Conservation (phyloP, 2,888 invertebrate genomes). For the Amblyteles armatorius region DNA sequence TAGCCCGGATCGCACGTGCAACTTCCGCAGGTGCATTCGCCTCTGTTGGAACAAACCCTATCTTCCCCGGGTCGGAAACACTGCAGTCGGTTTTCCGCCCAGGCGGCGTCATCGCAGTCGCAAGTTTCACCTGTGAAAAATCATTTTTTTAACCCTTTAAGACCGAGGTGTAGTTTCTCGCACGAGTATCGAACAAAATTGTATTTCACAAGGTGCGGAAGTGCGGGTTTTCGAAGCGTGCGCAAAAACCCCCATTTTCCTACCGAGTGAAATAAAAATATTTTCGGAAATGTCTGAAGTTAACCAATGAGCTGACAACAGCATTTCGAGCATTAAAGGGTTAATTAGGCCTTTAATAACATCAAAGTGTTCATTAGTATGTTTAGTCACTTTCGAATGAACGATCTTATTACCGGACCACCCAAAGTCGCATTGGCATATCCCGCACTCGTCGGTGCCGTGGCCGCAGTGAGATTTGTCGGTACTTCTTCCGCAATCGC, state of each 20-base stretch:
- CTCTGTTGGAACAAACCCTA: constrained; percentile 89
- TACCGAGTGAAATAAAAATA: no score
- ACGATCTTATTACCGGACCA: constrained; percentile 85
- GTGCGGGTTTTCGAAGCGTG: no score
- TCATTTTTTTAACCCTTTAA: not conserved
- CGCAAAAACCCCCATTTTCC: no score
- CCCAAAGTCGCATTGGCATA: constrained; percentile 88
- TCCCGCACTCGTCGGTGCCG: constrained; percentile 88
- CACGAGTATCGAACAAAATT: no score
- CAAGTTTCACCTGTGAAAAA: constrained; percentile 85
- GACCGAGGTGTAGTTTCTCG: no score
- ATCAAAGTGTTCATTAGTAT: no score
- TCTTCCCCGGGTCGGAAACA: constrained; percentile 86
- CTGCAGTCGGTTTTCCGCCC: constrained; percentile 84
- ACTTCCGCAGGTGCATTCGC: constrained; percentile 91
- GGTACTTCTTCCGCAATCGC: constrained; percentile 86
- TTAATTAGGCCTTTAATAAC: no score
- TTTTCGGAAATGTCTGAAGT: not conserved
- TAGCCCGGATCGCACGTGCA: constrained; percentile 89
- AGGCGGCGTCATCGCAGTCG: constrained; percentile 86
- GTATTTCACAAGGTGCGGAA: no score
- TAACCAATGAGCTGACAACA: not conserved
- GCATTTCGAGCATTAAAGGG: not conserved
- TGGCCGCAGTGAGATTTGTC: constrained; percentile 84
- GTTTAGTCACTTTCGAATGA: constrained; percentile 1